Percentiles rank a stretch among this genome's conserved stretches.
Conservation (phyloP, 2,797 vertebrate genomes). For the Chiroxiphia lanceolata region DNA sequence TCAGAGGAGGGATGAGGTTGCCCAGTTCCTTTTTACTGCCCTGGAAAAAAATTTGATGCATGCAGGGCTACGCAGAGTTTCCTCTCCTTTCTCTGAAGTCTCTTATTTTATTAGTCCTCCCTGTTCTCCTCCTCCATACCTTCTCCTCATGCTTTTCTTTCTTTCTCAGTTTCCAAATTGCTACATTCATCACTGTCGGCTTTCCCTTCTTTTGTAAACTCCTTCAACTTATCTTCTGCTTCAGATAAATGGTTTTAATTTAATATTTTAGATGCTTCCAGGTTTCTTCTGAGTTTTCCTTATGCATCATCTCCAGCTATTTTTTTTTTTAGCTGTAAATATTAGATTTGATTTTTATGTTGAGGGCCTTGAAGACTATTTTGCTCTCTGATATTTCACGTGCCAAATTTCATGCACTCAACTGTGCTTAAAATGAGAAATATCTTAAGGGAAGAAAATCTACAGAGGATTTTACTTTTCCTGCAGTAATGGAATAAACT, state of each 20-base stretch:
- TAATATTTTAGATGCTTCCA: slow-evolving; percentile 71
- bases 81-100: slow-evolving; percentile 7
- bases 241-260: slow-evolving; percentile 75
- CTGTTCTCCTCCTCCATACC: background rate
- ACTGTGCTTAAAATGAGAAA: background rate
- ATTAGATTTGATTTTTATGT: slow-evolving; percentile 24
- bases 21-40: slow-evolving; percentile 44
- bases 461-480: background rate
- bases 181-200: slow-evolving; percentile 72
- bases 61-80: slow-evolving; percentile 13
- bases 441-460: background rate
- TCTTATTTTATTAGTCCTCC: slow-evolving; percentile 28
- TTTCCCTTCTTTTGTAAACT: slow-evolving; percentile 55
- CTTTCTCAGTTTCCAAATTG: slow-evolving; percentile 62
- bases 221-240: slow-evolving; percentile 63
- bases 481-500: background rate
- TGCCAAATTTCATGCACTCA: background rate
- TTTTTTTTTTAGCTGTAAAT: background rate
- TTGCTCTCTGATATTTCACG: background rate
- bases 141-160: slow-evolving; percentile 53
- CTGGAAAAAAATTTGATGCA: slow-evolving; percentile 36
- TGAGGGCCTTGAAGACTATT: background rate
- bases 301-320: background rate
- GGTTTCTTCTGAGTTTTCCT: slow-evolving; percentile 32
- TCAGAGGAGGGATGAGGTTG: background rate